Conservation (phyloP, 2,888 invertebrate species). For the Myathropa florea region DNA sequence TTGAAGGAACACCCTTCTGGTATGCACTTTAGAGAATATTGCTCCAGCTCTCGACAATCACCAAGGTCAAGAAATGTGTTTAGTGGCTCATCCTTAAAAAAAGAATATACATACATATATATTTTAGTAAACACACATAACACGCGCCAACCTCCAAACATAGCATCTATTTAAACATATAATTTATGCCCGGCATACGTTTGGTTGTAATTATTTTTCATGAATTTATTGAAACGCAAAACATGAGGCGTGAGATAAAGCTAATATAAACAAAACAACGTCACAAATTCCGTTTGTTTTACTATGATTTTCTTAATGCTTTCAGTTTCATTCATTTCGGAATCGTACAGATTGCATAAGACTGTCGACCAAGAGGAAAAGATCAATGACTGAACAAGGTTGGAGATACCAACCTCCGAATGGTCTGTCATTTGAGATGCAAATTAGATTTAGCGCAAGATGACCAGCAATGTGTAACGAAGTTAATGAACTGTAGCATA, state of each 20-base stretch:
- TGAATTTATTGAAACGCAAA: conserved; percentile 9
- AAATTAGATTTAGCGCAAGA: conserved; percentile 21
- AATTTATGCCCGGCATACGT: conserved; percentile 44
- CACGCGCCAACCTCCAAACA: background rate
- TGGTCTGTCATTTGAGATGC: conserved; percentile 31
- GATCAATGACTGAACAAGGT: conserved; percentile 52
- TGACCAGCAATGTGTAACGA: background rate
- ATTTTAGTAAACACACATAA: conserved; percentile 1
- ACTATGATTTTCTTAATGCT: conserved; percentile 4
- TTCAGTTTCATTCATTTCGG: conserved; percentile 27
- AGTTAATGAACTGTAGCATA: background rate
- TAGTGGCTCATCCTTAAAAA: conserved; percentile 79
- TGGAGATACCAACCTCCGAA: conserved; percentile 1
- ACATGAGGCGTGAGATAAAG: conserved; percentile 26
- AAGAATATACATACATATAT: conserved; percentile 34
- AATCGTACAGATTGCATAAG: conserved; percentile 22
- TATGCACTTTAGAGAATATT: conserved; percentile 82
- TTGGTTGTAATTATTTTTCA: conserved; percentile 6
- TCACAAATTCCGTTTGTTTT: conserved; percentile 20
- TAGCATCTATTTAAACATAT: conserved; percentile 5
- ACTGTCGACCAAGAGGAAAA: background rate
- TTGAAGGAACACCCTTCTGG: conserved; percentile 82
- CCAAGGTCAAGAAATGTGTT: conserved; percentile 79
- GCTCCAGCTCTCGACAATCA: conserved; percentile 82
- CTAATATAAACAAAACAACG: conserved; percentile 18